phyloP scores from a whole-genome alignment of 1,140 invertebrate species.

The Coenobita brevimanus region DNA sequence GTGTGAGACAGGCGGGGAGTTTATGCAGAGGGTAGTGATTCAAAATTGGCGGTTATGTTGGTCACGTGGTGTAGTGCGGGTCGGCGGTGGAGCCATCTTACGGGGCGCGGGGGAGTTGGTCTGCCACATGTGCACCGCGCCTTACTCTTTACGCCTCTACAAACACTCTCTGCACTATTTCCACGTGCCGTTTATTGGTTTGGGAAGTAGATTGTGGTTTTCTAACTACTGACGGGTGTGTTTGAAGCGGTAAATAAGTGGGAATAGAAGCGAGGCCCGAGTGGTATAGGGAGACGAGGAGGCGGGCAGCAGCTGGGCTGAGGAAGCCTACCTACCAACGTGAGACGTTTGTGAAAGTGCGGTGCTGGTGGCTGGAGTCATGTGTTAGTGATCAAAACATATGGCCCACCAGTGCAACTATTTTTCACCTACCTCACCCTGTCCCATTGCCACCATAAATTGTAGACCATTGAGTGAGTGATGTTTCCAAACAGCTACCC shows the following conservation, averaged over 20 bases:
- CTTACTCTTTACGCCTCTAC: not conserved
- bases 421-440: slow-evolving; percentile 42
- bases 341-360: slow-evolving; percentile 51
- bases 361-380: slow-evolving; percentile 33
- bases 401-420: slow-evolving; percentile 52
- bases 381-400: slow-evolving; percentile 56
- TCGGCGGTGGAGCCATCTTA: slow-evolving; percentile 33
- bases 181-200: slow-evolving; percentile 29
- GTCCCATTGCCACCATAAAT: slow-evolving; percentile 3
- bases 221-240: too few species aligned
- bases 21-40: not conserved
- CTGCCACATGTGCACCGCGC: slow-evolving; percentile 57
- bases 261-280: not conserved
- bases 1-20: not conserved
- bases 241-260: not conserved
- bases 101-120: not conserved
- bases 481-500: slow-evolving; percentile 59
- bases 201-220: too few species aligned
- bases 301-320: not conserved
- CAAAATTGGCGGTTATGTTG: slow-evolving; percentile 19
- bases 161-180: not conserved
- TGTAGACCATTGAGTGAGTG: slow-evolving; percentile 16
- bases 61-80: slow-evolving; percentile 36
- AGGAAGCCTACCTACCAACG: not conserved
- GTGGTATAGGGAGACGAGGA: not conserved